Percentiles rank a stretch among this genome's conserved stretches.
Evolutionary conservation across 2,113 vertebrate genomes (phyloP).

Genomic region (Myxocyprinus asiaticus): DNA sequence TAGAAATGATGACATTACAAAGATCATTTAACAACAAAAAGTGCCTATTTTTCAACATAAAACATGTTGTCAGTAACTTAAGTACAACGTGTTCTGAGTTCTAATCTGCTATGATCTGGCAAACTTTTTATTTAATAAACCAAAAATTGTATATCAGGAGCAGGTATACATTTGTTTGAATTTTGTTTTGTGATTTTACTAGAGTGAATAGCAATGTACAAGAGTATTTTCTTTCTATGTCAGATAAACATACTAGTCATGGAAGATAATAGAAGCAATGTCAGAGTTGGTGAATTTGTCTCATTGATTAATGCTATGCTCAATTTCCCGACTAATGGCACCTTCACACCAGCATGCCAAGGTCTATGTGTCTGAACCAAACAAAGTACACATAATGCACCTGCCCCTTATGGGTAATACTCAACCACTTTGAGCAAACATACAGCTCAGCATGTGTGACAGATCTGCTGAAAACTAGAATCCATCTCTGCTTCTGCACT

Average conservation of each 20-base stretch:
- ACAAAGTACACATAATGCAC: slow-evolving; percentile 24
- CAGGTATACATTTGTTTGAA: too few species aligned
- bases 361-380: slow-evolving; percentile 12
- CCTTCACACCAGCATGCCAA: slow-evolving; percentile 19
- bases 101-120: too few species aligned
- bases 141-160: too few species aligned
- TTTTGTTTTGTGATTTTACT: too few species aligned
- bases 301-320: slow-evolving; percentile 15
- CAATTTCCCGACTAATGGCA: slow-evolving; percentile 36
- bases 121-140: too few species aligned
- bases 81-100: too few species aligned
- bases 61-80: too few species aligned
- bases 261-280: background rate
- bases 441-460: slow-evolving; percentile 8
- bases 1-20: too few species aligned
- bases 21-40: too few species aligned
- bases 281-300: slow-evolving; percentile 3
- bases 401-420: slow-evolving; percentile 15
- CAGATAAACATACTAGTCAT: slow-evolving; percentile 6
- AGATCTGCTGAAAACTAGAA: background rate
- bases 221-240: background rate
- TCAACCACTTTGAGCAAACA: slow-evolving; percentile 3
- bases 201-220: too few species aligned
- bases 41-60: too few species aligned
- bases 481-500: slow-evolving; percentile 6